These are phyloP conservation scores for Folsomia candida DNA, from an alignment of 2,888 invertebrate genomes.

Conservation along the genomic window DNA sequence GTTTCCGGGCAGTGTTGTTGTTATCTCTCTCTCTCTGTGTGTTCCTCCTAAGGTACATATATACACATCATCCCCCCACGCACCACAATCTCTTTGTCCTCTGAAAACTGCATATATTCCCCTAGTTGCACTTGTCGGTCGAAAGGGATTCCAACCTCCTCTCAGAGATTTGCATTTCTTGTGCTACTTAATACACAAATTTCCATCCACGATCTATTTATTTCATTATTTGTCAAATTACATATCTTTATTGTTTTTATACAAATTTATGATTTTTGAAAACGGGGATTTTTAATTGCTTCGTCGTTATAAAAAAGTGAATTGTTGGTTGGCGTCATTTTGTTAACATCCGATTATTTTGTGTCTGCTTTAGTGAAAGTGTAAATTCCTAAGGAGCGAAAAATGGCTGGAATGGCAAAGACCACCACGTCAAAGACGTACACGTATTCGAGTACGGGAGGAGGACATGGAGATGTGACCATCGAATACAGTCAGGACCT, in stretches of 20 bases:
- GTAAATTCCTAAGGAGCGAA: conserved; percentile 7
- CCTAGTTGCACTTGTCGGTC: background rate
- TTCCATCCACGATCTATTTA: background rate
- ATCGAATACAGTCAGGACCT: conserved; percentile 93
- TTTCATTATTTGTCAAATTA: background rate
- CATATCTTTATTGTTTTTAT: no score
- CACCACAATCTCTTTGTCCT: background rate
- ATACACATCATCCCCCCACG: background rate
- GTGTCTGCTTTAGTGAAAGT: background rate
- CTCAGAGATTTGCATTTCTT: background rate
- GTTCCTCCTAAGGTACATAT: background rate
- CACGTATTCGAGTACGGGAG: conserved; percentile 71
- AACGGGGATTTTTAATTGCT: background rate
- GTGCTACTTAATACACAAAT: background rate
- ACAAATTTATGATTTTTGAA: no score
- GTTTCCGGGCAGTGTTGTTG: conserved; percentile 7
- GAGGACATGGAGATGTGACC: conserved; percentile 76
- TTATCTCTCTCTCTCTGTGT: background rate
- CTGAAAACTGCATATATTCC: background rate
- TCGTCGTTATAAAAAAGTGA: background rate
- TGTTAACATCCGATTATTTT: background rate
- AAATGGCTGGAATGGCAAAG: conserved; percentile 61
- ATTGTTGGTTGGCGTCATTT: background rate
- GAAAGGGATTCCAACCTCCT: background rate
- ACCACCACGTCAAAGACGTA: conserved; percentile 77